Conservation (phyloP, 2,888 invertebrate species). For the Hirtodrosophila histrioides region DNA sequence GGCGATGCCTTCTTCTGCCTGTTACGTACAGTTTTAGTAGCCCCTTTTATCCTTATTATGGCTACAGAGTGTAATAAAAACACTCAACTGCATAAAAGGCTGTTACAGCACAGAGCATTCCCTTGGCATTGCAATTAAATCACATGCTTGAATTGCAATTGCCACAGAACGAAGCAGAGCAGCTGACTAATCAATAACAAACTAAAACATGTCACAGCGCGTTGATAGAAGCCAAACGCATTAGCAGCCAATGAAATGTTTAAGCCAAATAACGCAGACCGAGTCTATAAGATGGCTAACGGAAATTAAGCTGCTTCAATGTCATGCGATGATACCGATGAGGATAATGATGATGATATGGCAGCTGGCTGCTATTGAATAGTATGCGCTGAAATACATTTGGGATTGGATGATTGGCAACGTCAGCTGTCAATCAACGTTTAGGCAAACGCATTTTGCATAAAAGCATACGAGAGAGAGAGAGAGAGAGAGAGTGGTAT, state of each 20-base stretch:
- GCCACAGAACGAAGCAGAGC: constrained; percentile 4
- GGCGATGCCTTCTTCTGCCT: too few species aligned
- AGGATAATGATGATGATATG: constrained; percentile 4
- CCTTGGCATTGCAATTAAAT: constrained; percentile 17
- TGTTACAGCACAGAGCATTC: not conserved
- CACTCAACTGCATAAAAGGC: too few species aligned
- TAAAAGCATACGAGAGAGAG: constrained; percentile 3
- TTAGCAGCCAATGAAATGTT: constrained; percentile 51
- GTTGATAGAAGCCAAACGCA: constrained; percentile 50
- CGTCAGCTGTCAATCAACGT: constrained; percentile 15
- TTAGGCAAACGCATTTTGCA: constrained; percentile 15
- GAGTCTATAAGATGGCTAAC: constrained; percentile 25
- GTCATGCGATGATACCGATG: constrained; percentile 17
- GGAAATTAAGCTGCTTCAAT: constrained; percentile 56
- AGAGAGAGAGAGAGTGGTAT: constrained; percentile 1
- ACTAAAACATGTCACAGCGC: constrained; percentile 29
- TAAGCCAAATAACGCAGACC: constrained; percentile 12
- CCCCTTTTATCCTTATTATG: too few species aligned
- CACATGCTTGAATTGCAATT: constrained; percentile 24
- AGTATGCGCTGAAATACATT: constrained; percentile 17
- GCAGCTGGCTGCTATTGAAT: constrained; percentile 5
- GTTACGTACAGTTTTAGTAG: too few species aligned
- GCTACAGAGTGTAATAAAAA: too few species aligned
- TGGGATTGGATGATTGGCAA: constrained; percentile 18
- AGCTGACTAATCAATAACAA: constrained; percentile 41